A percentile compares a stretch with the other conserved stretches of the same genome.
Conservation (phyloP, 2,113 vertebrate species). For the Elephas maximus region DNA sequence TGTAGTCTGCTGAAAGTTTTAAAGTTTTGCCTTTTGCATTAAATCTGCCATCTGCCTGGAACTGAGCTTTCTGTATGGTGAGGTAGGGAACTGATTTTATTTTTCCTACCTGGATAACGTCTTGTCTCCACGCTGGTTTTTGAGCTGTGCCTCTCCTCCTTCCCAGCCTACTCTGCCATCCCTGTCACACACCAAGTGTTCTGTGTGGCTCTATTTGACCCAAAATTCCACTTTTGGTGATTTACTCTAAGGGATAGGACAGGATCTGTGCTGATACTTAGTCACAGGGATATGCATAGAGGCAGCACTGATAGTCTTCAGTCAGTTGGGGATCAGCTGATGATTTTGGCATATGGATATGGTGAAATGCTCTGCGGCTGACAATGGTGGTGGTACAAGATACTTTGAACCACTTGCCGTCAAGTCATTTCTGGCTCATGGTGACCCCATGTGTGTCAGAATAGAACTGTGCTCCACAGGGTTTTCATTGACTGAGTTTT, state of each 20-base stretch:
- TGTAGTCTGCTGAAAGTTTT: neutral
- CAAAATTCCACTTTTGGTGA: neutral
- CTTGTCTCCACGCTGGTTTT: neutral
- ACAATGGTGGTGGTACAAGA: neutral
- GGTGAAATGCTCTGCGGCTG: neutral
- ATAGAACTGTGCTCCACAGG: too few species aligned
- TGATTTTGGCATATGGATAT: neutral
- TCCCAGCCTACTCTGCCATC: accelerated
- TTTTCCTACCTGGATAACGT: neutral
- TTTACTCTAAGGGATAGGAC: neutral
- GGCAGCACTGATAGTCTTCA: neutral
- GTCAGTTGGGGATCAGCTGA: neutral
- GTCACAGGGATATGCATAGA: accelerated
- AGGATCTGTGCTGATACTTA: neutral
- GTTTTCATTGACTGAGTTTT: too few species aligned
- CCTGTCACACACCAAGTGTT: neutral
- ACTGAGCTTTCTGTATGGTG: neutral
- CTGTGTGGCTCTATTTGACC: neutral
- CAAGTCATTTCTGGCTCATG: too few species aligned
- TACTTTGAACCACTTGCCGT: too few species aligned
- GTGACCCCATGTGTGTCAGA: too few species aligned
- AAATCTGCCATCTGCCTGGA: neutral
- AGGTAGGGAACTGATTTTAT: neutral
- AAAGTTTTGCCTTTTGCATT: too few species aligned
- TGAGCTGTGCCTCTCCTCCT: neutral